phyloP scores from a whole-genome alignment of 2,113 vertebrate species.

The Gambusia holbrooki region DNA sequence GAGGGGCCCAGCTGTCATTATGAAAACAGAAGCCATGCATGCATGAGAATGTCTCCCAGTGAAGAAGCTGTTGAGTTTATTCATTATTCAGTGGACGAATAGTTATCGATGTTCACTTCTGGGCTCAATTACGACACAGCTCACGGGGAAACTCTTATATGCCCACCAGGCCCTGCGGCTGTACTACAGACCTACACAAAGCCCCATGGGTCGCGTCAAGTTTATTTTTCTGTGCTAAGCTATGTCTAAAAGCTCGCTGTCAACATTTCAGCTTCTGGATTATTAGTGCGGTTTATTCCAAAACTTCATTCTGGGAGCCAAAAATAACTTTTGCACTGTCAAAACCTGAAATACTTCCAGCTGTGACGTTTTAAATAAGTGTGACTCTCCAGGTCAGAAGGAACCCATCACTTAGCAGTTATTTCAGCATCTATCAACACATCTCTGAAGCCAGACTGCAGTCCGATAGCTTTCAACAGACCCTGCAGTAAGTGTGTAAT shows the following conservation, averaged over 20 bases:
- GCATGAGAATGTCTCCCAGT: conserved; percentile 45
- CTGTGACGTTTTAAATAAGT: not conserved
- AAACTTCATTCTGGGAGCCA: not conserved
- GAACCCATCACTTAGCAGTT: not conserved
- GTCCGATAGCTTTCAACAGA: conserved; percentile 29
- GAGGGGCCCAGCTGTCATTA: conserved; percentile 50
- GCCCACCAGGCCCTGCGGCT: conserved; percentile 23
- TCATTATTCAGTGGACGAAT: conserved; percentile 68
- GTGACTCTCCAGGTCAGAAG: conserved; percentile 22
- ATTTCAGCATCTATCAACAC: conserved; percentile 22
- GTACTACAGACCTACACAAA: conserved; percentile 15
- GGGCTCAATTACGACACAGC: conserved; percentile 54
- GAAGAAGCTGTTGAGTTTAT: conserved; percentile 56
- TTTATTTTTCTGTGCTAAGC: conserved; percentile 17
- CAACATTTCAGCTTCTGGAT: not conserved
- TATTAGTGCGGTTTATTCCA: not conserved
- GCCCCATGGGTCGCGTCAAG: conserved; percentile 2
- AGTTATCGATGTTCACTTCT: conserved; percentile 52
- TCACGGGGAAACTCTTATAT: conserved; percentile 15
- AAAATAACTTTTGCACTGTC: not conserved
- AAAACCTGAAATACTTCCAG: conserved; percentile 19
- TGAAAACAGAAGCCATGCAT: conserved; percentile 45
- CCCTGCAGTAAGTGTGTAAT: conserved; percentile 35
- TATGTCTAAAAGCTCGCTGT: conserved; percentile 1
- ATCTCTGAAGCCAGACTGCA: conserved; percentile 18